Evolutionary conservation across 2,797 vertebrate species (phyloP).

Genomic region (Alcedo atthis): DNA sequence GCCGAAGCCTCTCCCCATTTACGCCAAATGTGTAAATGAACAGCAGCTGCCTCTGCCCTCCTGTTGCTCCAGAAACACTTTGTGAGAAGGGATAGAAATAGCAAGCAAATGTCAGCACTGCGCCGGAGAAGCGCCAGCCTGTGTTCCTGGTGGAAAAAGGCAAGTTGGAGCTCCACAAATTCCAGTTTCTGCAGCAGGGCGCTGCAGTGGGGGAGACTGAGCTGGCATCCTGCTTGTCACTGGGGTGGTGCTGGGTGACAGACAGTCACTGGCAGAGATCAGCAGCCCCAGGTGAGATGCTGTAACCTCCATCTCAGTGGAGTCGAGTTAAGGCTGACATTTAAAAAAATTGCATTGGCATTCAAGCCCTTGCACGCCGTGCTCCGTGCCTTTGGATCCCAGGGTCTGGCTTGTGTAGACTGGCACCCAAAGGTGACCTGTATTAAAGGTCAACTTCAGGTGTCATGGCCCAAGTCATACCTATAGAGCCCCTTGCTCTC

Average conservation of each 20-base stretch:
- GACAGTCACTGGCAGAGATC: neutral
- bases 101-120: neutral
- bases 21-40: neutral
- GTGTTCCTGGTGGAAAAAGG: neutral
- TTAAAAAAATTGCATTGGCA: neutral
- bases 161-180: neutral
- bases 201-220: neutral
- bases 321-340: neutral
- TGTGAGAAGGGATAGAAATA: constrained; percentile 7
- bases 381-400: neutral
- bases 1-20: neutral
- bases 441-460: neutral
- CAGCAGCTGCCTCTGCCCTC: constrained; percentile 44
- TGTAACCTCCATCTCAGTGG: neutral
- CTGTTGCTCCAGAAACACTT: constrained; percentile 9
- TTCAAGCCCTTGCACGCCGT: neutral
- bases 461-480: neutral
- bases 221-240: neutral
- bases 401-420: neutral
- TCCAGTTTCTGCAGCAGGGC: fast-evolving
- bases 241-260: neutral
- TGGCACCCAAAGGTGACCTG: neutral
- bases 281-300: neutral
- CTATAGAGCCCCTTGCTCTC: neutral
- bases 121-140: neutral